Base-by-base conservation (phyloP, 2,113 vertebrate genomes). In the Muntiacus muntjak region DNA sequence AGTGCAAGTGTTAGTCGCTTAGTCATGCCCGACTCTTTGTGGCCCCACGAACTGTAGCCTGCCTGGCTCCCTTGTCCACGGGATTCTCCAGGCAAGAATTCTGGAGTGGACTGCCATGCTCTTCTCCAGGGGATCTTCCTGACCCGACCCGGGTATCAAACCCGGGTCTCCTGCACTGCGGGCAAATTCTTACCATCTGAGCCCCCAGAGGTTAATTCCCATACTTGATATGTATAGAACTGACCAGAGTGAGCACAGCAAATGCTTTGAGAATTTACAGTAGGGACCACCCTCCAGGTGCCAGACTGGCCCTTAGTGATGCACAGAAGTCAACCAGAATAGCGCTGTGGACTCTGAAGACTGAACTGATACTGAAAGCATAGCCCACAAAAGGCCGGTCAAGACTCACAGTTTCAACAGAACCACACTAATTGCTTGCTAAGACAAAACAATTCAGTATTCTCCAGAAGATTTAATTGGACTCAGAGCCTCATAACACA, bases 61-160 rank as follows among this genome's bases (percentile, higher is more conserved):
- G n/a, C 67, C 9, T 71, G n/a, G n/a, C 67, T 71, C n/a, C 67
- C n/a, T 36, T 36, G 17, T 36, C n/a, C 67, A 71, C 0, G 2
- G 67, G 12, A 36, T 23, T 23, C 67, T 36, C 67, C 67, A 71
- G 67, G 67, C 19, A 71, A 36, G 67, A 71, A 36, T 71, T 36
- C n/a, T 71, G 67, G 19, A 71, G 19, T 71, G n/a, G 19, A 71
- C 9, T 71, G 5, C n/a, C n/a, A 71, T 71, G 67, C 9, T 5
- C n/a, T 71, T 71, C 19, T 23, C 9, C 67, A 36, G 67, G n/a
- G 64, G n/a, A 71, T 71, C n/a, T 36, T 36, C n/a, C 64, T 0
- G 2, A 71, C n/a, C 33, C 0, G 1, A 71, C n/a, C 9, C 0
- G 3, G n/a, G 4, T 21, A 71, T 36, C n/a, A 71, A 71, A 71